These are phyloP conservation scores for Tinamus guttatus DNA, from an alignment of 2,113 vertebrate species.

Conservation along the genomic window DNA sequence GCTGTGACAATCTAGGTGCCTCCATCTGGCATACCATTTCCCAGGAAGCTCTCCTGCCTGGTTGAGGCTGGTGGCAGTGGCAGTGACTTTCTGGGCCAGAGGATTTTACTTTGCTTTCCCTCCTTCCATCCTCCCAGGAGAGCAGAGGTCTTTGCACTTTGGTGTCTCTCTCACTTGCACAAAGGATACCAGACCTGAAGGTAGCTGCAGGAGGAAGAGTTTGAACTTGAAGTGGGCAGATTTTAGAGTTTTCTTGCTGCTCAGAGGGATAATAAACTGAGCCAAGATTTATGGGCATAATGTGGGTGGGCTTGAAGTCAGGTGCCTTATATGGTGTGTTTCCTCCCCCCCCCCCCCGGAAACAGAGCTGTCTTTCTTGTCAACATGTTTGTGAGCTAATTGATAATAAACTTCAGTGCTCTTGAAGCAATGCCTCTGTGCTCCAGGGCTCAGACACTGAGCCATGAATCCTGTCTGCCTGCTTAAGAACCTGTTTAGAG, in stretches of 20 bases:
- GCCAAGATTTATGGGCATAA: neutral
- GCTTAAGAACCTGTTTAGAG: conserved; percentile 42
- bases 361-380: conserved; percentile 45
- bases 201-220: neutral
- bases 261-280: neutral
- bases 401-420: conserved; percentile 41
- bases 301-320: conserved; percentile 48
- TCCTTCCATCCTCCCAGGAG: neutral
- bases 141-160: neutral
- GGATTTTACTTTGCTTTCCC: neutral
- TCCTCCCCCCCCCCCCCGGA: neutral
- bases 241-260: conserved; percentile 3
- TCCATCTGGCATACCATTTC: neutral
- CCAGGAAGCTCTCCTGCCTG: neutral
- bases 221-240: neutral
- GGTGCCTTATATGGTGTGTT: conserved; percentile 42
- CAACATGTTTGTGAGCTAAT: conserved; percentile 47
- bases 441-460: neutral
- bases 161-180: neutral
- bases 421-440: conserved; percentile 9
- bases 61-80: neutral
- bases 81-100: neutral
- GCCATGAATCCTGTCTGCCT: conserved; percentile 40
- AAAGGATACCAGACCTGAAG: neutral
- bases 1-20: neutral